phyloP scores from a whole-genome alignment of 2,888 invertebrate species.

The Monopis laevigella region DNA sequence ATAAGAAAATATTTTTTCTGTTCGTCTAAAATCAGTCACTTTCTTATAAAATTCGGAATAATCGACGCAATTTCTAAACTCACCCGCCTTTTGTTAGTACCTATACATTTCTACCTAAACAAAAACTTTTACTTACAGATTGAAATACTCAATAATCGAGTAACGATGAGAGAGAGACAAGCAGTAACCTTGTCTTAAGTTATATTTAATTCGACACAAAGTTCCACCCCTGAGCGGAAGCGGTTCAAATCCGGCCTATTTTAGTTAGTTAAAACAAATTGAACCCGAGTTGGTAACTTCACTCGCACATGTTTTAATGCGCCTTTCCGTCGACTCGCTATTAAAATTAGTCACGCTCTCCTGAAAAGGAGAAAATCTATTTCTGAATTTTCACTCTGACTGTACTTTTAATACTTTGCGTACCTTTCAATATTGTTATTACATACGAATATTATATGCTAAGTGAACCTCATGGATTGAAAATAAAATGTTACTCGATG shows the following conservation, averaged over 20 bases:
- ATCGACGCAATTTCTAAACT: too few relatives aligned
- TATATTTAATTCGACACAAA: slow-evolving; percentile 2
- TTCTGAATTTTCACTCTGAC: background rate
- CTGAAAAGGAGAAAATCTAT: background rate
- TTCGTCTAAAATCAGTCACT: too few relatives aligned
- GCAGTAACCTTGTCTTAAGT: slow-evolving; percentile 5
- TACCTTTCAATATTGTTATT: too few relatives aligned
- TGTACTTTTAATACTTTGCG: too few relatives aligned
- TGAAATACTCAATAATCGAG: slow-evolving; percentile 7
- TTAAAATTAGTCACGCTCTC: background rate
- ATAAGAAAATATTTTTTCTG: too few relatives aligned
- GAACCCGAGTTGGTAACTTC: slow-evolving; percentile 9
- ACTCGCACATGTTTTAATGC: slow-evolving; percentile 1
- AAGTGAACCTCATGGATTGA: too few relatives aligned
- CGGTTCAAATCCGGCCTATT: slow-evolving; percentile 27
- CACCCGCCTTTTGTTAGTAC: too few relatives aligned
- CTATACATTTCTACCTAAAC: too few relatives aligned
- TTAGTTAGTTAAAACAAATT: slow-evolving; percentile 30
- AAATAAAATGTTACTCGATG: too few relatives aligned
- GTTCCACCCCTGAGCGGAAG: slow-evolving; percentile 20
- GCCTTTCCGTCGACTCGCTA: background rate
- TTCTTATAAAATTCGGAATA: too few relatives aligned
- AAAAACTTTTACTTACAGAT: too few relatives aligned
- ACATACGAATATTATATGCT: too few relatives aligned
- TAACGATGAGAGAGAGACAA: slow-evolving; percentile 8